Evolutionary conservation across 2,113 vertebrate species (phyloP), one percentile per base, ranked within the genome.

Genomic region (Rhombomys opimus): DNA sequence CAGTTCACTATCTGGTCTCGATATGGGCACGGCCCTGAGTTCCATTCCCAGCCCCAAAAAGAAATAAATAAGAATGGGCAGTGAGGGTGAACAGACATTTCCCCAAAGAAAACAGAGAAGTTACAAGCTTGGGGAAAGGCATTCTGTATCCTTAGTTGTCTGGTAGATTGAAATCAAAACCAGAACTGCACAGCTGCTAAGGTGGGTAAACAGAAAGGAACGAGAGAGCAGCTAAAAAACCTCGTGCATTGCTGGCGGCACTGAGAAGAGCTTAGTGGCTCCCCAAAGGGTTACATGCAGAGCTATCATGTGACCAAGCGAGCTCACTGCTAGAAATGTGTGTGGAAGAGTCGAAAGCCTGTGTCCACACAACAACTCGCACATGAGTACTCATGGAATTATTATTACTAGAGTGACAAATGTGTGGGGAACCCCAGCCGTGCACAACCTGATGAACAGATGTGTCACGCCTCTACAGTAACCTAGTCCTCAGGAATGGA

Each of bases 81-180:
- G 15, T 20, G 52, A 54, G 67, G 59, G 22, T 27, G 4, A 90
- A 78, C 1, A 68, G 87, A 67, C 10, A 50, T 77, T 81, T 92
- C 25, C 54, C 73, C 30, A 91, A 32, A 82, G 63, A 96, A 86
- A 38, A 59, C 17, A 87, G 38, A 84, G 61, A 95, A 93, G 75
- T n/a, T 63, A 38, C 22, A 50, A 41, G 23, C 59, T 75, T 35
- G 38, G 15, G 17, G 30, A 90, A 84, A 61, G 86, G 46, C 7
- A 3, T 14, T 54, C 23, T 27, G 30, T 0, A 38, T 84, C 32
- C 41, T 13, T 38, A 84, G 76, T 27, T 46, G 68, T 70, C 57
- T 72, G 50, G 17, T 82, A 95, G 65, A 87, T 41, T 9, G 6
- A 84, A n/a, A 88, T 41, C 32, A 73, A 95, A 94, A 38, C 87